These are phyloP conservation scores for Cottus gobio DNA, from an alignment of 2,113 vertebrate genomes.

Conservation along the genomic window DNA sequence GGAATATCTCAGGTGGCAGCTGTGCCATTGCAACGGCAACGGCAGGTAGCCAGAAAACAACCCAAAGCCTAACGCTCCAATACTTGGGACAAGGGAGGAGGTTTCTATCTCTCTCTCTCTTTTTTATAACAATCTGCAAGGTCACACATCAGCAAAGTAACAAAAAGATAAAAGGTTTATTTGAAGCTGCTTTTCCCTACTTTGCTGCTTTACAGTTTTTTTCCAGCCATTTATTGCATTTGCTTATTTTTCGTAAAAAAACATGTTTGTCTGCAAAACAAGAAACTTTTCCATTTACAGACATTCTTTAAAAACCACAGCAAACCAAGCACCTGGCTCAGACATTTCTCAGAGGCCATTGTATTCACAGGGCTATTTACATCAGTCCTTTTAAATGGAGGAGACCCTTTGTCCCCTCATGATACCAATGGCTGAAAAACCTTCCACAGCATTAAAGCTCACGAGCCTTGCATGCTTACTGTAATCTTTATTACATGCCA, in stretches of 20 bases:
- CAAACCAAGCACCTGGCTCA: constrained; percentile 9
- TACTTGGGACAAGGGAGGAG: constrained; percentile 28
- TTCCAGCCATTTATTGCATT: constrained; percentile 15
- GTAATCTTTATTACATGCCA: constrained; percentile 47
- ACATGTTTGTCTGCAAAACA: constrained; percentile 12
- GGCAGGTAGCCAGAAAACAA: constrained; percentile 77
- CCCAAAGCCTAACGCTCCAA: constrained; percentile 68
- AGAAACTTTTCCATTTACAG: constrained; percentile 16
- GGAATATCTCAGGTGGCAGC: constrained; percentile 85
- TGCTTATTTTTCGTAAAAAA: constrained; percentile 2
- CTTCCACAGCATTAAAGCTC: constrained; percentile 7
- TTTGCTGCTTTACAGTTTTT: not conserved
- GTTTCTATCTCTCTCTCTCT: constrained; percentile 20
- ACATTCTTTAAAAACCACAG: constrained; percentile 4
- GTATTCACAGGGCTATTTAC: constrained; percentile 15
- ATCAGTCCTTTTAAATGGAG: constrained; percentile 32
- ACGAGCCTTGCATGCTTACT: constrained; percentile 28
- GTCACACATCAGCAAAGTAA: constrained; percentile 48
- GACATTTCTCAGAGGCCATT: constrained; percentile 13
- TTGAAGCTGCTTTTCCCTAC: constrained; percentile 2
- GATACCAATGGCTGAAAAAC: constrained; percentile 33
- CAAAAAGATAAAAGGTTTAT: constrained; percentile 18
- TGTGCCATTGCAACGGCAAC: constrained; percentile 66
- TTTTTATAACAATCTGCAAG: constrained; percentile 44
- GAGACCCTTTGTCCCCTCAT: constrained; percentile 6